Percentiles rank a stretch among this genome's conserved stretches.
Evolutionary conservation across 2,113 vertebrate species (phyloP).

Genomic region (Fukomys damarensis): DNA sequence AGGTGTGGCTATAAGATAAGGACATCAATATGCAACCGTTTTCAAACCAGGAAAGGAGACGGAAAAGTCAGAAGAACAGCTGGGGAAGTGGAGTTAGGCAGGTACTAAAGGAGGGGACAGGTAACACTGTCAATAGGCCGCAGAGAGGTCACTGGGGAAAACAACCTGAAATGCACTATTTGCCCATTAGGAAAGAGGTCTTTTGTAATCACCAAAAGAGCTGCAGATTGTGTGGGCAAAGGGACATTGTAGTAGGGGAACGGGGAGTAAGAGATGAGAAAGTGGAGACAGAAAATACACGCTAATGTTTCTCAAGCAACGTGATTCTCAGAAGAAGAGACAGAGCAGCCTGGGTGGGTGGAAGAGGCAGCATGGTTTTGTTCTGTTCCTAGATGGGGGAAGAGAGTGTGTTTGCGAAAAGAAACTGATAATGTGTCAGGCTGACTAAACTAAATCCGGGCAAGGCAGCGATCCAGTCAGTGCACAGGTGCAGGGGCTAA

Average conservation of each 20-base stretch:
- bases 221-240: conserved; percentile 27
- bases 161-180: background rate
- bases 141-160: background rate
- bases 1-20: conserved; percentile 66
- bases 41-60: conserved; percentile 27
- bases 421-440: background rate
- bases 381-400: conserved; percentile 28
- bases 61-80: background rate
- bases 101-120: background rate
- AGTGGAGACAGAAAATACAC: background rate
- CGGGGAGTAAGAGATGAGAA: conserved; percentile 24
- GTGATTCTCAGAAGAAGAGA: conserved; percentile 4
- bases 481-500: conserved; percentile 25
- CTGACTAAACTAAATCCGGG: background rate
- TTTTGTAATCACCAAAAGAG: conserved; percentile 9
- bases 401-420: background rate
- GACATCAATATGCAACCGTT: conserved; percentile 51
- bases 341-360: background rate
- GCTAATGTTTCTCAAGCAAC: conserved; percentile 22
- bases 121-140: background rate
- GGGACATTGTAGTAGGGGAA: background rate
- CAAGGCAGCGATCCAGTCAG: background rate
- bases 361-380: background rate
- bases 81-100: background rate
- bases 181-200: conserved; percentile 43